Conservation (phyloP, 2,888 invertebrate species). For the Xestobium rufovillosum region DNA sequence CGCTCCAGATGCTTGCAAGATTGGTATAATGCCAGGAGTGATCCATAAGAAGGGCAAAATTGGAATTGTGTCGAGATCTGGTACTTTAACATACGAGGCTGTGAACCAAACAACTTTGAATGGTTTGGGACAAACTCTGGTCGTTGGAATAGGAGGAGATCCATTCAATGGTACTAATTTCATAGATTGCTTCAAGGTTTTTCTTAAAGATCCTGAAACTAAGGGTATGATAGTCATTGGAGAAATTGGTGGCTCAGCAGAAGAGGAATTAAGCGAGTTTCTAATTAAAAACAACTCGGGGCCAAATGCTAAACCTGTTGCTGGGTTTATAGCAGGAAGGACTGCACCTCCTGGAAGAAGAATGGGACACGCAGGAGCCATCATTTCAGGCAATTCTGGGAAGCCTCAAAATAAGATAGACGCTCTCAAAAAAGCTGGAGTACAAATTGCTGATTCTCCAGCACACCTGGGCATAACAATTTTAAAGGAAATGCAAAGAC, state of each 20-base stretch:
- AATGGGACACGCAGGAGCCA: constrained; percentile 99
- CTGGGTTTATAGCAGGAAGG: constrained; percentile 94
- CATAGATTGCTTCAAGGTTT: constrained; percentile 80
- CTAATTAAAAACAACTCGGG: constrained; percentile 70
- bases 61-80: constrained; percentile 62
- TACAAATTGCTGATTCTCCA: constrained; percentile 22
- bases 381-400: constrained; percentile 96
- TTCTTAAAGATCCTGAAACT: constrained; percentile 83
- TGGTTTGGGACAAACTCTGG: constrained; percentile 87
- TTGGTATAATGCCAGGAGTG: constrained; percentile 71
- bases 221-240: constrained; percentile 94
- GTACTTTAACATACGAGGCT: constrained; percentile 71
- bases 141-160: constrained; percentile 81
- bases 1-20: constrained; percentile 68
- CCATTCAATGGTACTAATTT: constrained; percentile 58
- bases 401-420: constrained; percentile 28
- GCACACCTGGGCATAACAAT: constrained; percentile 25
- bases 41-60: constrained; percentile 66
- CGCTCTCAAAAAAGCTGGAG: constrained; percentile 25
- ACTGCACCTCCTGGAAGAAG: constrained; percentile 95
- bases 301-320: constrained; percentile 85
- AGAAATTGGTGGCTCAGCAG: constrained; percentile 87
- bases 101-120: constrained; percentile 64
- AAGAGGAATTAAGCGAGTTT: constrained; percentile 91
- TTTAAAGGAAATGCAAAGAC: neutral